Base-by-base conservation (phyloP, 1,140 invertebrate genomes). In the Drosophila asahinai region DNA sequence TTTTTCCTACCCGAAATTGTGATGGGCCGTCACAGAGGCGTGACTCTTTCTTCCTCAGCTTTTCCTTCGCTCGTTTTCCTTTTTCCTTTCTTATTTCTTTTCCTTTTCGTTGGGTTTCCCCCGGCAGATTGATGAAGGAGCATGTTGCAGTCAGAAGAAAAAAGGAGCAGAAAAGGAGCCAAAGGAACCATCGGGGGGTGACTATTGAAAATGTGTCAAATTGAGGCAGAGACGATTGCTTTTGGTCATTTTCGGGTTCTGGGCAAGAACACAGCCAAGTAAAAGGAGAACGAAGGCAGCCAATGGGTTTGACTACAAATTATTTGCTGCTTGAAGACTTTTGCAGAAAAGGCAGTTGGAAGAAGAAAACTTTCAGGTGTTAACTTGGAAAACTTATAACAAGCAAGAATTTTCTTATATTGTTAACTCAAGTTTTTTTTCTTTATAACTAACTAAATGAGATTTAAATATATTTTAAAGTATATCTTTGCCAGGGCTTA, bases 131-230 rank as follows among this genome's bases (percentile, higher is more conserved):
- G 80, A 83, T 75, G 65, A 68, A 63, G 75, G 49, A 48, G 64
- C 49, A 40, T 57, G 58, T 30, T 42, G 17, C 55, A 17, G 15
- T 30, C 48, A 19, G 19, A 4, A 33, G 22, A 17, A 15, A 15
- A 67, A 33, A 8, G 30, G 27, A 30, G 30, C 30, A 33, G 30
- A 33, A 42, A 33, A 17, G 36, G 45, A 47, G 12, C 7, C 7
- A 4, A 27, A 15, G 63, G 19, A 65, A 48, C 67, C 42, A 42
- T 22, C n/a, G 12, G 33, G 42, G 60, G 66, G 47, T 59, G 49
- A 52, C 59, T 49, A 82, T 82, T 82, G 74, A 67, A 83, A 83
- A 83, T 83, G 80, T 83, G 80, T 79, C 80, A 82, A 82, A 74
- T 70, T 77, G 79, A 72, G 51, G 58, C 58, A 48, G 17, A 60